Evolutionary conservation across 2,888 invertebrate species (phyloP), one percentile per base, ranked within the genome.

Genomic region (Synergus itoensis): DNA sequence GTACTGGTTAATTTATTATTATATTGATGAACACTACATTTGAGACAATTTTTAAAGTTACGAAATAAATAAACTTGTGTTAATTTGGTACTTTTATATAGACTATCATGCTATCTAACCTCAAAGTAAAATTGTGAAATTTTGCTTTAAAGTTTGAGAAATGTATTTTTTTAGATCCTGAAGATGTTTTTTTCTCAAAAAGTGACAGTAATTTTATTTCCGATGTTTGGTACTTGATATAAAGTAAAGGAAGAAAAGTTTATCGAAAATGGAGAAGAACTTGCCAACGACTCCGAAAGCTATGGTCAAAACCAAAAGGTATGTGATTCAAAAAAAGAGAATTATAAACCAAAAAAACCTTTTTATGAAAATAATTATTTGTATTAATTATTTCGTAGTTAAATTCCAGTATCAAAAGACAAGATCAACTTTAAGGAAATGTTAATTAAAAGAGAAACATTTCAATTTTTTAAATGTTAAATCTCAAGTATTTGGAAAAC

Each of bases 261-360:
- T 5, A 14, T 69, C 48, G 0, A 69, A 73, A 28, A 73, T 73
- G 73, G 73, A 73, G 2, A 73, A 73, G 16, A 69, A 53, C 21
- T 48, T 48, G 36, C 48, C 73, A 73, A 48, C 36, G 9, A 73
- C 73, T 2, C 73, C 73, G 4, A 73, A 28, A 73, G 1, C 48
- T 36, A 73, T 53, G 28, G 16, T 73, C n/a, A 73, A 73, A 45
- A 36, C 11, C n/a, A 73, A 53, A 40, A 73, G 48, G 73, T 73
- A 53, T 28, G 28, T 16, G 16, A 18, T 11, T 57, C 18, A 57
- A 60, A 21, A 1, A 12, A 4, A 21, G 5, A 60, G 21, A 60
- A 21, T 60, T 21, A 5, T n/a, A 60, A 60, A 53, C 53, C 28
- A 28, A 28, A 3, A 60, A 11, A 18, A 4, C 11, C 4, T 3